These are phyloP conservation scores for Psittacula echo DNA, from an alignment of 2,797 vertebrate genomes.

Conservation along the genomic window DNA sequence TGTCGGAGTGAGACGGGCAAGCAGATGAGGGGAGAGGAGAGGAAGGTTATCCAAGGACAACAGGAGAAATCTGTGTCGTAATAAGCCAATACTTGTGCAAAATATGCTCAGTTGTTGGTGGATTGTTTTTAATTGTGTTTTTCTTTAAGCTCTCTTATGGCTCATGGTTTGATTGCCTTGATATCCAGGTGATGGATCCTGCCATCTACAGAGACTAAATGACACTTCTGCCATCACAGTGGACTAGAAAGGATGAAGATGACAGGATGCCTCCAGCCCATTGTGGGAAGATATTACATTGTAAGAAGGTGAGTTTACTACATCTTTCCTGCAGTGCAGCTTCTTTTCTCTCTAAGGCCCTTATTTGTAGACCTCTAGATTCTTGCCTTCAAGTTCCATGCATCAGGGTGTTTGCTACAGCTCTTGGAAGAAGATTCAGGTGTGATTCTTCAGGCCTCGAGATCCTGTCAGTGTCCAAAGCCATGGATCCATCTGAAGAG, in stretches of 20 bases:
- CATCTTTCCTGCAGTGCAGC: background rate
- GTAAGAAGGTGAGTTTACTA: background rate
- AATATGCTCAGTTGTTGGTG: background rate
- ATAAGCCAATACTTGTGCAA: background rate
- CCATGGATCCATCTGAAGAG: background rate
- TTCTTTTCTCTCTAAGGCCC: background rate
- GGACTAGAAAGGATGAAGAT: background rate
- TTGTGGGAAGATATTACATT: background rate
- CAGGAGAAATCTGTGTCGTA: background rate
- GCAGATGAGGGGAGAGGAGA: background rate
- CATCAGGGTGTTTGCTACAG: background rate
- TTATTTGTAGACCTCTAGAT: background rate
- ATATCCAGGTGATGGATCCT: rapidly evolving
- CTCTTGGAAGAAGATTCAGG: background rate
- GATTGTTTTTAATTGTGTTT: background rate
- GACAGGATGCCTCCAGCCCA: background rate
- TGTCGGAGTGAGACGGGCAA: background rate
- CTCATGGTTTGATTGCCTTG: background rate
- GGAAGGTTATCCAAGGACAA: background rate
- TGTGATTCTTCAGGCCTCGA: background rate
- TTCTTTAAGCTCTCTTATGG: background rate
- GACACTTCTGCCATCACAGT: background rate
- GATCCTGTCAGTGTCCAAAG: background rate
- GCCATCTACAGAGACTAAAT: background rate
- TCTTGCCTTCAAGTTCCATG: background rate